Evolutionary conservation across 2,113 vertebrate genomes (phyloP).

Genomic region (Meles meles): DNA sequence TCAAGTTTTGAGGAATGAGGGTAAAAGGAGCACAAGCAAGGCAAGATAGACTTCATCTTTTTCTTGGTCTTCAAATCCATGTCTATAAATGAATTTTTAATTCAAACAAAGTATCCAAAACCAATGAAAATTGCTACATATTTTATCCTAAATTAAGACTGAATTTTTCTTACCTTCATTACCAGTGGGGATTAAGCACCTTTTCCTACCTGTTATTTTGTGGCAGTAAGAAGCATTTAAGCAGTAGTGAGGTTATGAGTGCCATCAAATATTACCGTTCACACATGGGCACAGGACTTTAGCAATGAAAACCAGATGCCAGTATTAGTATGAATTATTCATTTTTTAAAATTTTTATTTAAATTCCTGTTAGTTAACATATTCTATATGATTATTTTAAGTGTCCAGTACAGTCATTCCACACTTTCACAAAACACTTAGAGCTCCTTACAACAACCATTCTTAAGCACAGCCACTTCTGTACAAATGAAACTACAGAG

Average conservation of each 20-base stretch:
- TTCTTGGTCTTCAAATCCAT: not conserved
- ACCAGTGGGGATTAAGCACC: not conserved
- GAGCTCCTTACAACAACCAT: not conserved
- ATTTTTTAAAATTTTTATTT: not conserved
- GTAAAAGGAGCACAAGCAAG: not conserved
- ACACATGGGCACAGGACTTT: accelerated
- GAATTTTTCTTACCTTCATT: not conserved
- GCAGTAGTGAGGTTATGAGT: not conserved
- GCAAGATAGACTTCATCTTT: not conserved
- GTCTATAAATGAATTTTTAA: not conserved
- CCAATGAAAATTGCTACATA: not conserved
- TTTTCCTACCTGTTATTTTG: not conserved
- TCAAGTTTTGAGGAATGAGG: not conserved
- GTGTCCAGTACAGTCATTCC: not conserved
- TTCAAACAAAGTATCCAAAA: not conserved
- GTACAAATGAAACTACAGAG: not conserved
- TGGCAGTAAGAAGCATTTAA: not conserved
- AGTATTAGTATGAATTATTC: not conserved
- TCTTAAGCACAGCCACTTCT: not conserved
- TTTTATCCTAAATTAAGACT: not conserved
- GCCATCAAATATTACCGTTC: not conserved
- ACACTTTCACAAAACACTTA: not conserved
- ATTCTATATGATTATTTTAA: not conserved
- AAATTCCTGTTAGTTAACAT: not conserved
- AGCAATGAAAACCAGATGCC: not conserved